Conservation (phyloP, 1,140 invertebrate genomes). For the Dinoponera quadriceps region DNA sequence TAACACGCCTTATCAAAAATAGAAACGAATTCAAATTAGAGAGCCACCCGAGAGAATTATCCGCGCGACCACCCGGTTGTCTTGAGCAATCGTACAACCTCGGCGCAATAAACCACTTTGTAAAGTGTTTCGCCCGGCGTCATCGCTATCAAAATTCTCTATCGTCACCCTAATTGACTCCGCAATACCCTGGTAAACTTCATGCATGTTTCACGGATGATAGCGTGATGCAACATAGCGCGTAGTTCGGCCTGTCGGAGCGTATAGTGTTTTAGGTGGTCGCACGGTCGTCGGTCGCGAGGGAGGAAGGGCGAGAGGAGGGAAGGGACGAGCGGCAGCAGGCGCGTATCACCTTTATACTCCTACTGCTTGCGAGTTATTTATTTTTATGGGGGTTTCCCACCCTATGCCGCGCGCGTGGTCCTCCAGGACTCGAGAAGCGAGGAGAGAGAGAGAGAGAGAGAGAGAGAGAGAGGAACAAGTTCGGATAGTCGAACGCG, state of each 20-base stretch:
- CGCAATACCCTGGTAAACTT: not conserved
- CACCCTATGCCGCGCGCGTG: constrained; percentile 37
- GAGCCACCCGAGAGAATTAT: too few relatives aligned
- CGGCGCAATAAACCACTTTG: too few relatives aligned
- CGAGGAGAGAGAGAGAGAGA: constrained; percentile 13
- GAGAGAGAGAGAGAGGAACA: constrained; percentile 28
- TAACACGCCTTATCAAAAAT: too few relatives aligned
- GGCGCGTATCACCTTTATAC: constrained; percentile 77
- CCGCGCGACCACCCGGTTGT: too few relatives aligned
- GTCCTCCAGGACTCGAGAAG: constrained; percentile 72
- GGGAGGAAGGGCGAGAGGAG: not conserved
- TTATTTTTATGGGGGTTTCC: constrained; percentile 84
- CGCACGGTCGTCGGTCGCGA: not conserved
- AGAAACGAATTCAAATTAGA: too few relatives aligned
- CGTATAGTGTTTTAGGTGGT: constrained; percentile 20
- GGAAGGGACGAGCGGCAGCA: not conserved
- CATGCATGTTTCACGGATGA: constrained; percentile 5
- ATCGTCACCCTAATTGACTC: not conserved
- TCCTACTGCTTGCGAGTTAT: constrained; percentile 78
- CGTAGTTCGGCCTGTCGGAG: constrained; percentile 2
- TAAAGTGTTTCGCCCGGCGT: too few relatives aligned
- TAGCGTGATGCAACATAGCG: constrained; percentile 13
- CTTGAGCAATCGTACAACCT: too few relatives aligned
- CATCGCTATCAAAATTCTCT: too few relatives aligned
- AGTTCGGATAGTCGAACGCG: constrained; percentile 37